A percentile compares a stretch with the other conserved stretches of the same genome.
Evolutionary conservation across 1,140 invertebrate species (phyloP).

Genomic region (Diorhabda carinulata): DNA sequence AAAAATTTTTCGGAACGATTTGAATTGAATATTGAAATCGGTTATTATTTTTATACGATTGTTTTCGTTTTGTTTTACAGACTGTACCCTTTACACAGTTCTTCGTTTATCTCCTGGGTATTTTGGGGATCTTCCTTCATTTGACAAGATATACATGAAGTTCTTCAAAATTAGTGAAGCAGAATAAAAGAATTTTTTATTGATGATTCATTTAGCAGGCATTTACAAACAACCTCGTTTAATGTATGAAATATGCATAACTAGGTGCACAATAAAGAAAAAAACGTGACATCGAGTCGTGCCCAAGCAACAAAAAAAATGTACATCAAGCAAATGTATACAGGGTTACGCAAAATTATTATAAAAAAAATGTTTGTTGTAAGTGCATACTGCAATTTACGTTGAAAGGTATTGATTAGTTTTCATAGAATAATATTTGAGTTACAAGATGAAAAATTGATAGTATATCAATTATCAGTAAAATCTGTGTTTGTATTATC

Average conservation of each 20-base stretch:
- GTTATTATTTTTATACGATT: no score
- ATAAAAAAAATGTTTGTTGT: no score
- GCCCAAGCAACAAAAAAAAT: background rate
- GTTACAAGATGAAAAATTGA: no score
- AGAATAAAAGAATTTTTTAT: no score
- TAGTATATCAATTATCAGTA: no score
- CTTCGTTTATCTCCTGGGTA: background rate
- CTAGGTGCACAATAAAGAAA: background rate
- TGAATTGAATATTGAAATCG: no score
- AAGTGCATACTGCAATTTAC: no score
- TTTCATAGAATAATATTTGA: no score
- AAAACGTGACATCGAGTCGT: background rate
- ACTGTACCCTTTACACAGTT: background rate
- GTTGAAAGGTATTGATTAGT: no score
- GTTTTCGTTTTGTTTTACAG: no score
- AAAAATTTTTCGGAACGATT: no score
- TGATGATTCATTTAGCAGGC: background rate
- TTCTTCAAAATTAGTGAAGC: background rate
- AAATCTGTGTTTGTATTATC: no score
- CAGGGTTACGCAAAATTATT: background rate
- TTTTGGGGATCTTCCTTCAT: background rate
- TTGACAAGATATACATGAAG: background rate
- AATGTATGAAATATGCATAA: background rate
- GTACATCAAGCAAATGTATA: conserved; percentile 2
- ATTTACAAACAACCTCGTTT: background rate